These are phyloP conservation scores for Chrysotoxum bicinctum DNA, from an alignment of 2,888 invertebrate species.

Conservation along the genomic window DNA sequence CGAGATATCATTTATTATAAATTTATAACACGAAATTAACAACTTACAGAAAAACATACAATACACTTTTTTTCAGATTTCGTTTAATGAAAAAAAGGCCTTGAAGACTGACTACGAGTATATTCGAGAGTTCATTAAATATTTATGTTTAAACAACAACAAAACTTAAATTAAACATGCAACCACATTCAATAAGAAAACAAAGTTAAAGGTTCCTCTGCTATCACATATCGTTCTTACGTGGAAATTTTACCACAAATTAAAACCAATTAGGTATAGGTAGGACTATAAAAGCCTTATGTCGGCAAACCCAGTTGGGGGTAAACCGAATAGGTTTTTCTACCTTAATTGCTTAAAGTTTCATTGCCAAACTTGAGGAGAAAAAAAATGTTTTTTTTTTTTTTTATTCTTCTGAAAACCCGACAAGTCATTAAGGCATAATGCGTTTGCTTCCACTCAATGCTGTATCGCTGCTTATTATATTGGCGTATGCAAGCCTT, in stretches of 20 bases:
- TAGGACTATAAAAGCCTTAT: not conserved
- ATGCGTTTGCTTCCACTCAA: not conserved
- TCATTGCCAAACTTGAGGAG: slow-evolving; percentile 23
- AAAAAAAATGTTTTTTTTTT: not conserved
- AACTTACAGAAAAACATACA: not conserved
- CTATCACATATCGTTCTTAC: not conserved
- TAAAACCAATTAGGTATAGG: not conserved
- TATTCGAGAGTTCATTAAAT: slow-evolving; percentile 1
- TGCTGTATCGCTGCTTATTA: not conserved
- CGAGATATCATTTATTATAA: slow-evolving; percentile 16
- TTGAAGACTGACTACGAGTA: not conserved
- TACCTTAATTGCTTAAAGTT: slow-evolving; percentile 17
- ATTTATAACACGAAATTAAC: slow-evolving; percentile 7
- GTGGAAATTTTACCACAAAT: not conserved
- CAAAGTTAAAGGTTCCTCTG: not conserved
- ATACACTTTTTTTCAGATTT: not conserved
- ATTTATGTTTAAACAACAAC: not conserved
- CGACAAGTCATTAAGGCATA: not conserved
- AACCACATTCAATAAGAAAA: not conserved
- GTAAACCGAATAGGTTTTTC: slow-evolving; percentile 2
- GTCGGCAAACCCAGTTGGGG: not conserved
- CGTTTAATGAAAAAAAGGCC: not conserved
- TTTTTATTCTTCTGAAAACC: not conserved
- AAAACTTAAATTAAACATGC: slow-evolving; percentile 6
- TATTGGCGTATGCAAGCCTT: not conserved